Conservation (phyloP, 1,140 invertebrate species). For the Temnothorax nylanderi region DNA sequence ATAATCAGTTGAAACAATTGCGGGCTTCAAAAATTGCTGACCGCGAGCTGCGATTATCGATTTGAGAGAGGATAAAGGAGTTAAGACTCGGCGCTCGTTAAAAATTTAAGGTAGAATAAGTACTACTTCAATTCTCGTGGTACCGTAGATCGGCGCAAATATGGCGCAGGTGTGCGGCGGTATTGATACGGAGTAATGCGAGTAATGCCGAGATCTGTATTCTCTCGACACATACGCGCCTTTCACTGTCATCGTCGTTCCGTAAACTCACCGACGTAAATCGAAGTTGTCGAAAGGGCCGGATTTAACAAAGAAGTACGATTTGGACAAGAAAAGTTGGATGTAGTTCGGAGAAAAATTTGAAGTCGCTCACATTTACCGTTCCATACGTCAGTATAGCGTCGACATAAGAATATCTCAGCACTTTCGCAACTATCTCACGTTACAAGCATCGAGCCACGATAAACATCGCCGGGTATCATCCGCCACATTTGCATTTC, state of each 20-base stretch:
- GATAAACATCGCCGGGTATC: slow-evolving; percentile 28
- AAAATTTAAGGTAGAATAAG: slow-evolving; percentile 48
- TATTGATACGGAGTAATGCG: slow-evolving; percentile 13
- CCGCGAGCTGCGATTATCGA: slow-evolving; percentile 14
- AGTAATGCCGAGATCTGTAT: background rate
- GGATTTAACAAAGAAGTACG: background rate
- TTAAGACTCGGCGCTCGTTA: slow-evolving; percentile 25
- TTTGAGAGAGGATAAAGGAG: background rate
- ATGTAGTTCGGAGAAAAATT: background rate
- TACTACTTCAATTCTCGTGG: slow-evolving; percentile 2
- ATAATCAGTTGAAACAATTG: background rate
- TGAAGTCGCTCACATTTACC: background rate
- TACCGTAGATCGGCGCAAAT: slow-evolving; percentile 6
- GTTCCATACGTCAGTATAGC: background rate
- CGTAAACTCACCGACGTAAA: slow-evolving; percentile 5
- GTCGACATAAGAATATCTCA: background rate
- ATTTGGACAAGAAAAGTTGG: background rate
- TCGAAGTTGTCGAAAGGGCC: slow-evolving; percentile 4
- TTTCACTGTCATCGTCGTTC: slow-evolving; percentile 1
- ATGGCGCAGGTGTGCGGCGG: background rate
- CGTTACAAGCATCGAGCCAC: slow-evolving; percentile 2
- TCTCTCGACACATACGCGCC: background rate
- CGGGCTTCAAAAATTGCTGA: background rate
- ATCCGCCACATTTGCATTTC: slow-evolving; percentile 49
- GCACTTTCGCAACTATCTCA: slow-evolving; percentile 1